Percentiles rank a stretch among this genome's conserved stretches.
Conservation (phyloP, 2,888 invertebrate species). For the Meiosimyza decipiens region DNA sequence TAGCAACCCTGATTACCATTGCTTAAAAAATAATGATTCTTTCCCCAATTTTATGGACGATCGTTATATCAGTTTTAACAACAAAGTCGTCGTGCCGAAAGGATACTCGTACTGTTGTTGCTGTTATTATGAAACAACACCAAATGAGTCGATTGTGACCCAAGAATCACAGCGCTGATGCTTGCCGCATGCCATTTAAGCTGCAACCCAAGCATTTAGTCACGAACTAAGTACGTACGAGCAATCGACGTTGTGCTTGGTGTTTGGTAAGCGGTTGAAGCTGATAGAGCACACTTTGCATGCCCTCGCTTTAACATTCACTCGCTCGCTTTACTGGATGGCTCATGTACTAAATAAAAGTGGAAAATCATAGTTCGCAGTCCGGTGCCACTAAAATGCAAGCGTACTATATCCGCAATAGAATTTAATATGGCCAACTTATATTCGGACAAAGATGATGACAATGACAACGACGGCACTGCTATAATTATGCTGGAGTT, state of each 20-base stretch:
- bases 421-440: background rate
- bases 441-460: conserved; percentile 4
- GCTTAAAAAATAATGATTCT: too few species aligned
- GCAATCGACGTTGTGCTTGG: conserved; percentile 2
- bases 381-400: background rate
- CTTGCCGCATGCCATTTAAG: conserved; percentile 16
- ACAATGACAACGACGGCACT: conserved; percentile 1
- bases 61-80: conserved; percentile 15
- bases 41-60: background rate
- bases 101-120: background rate
- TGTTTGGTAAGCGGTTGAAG: conserved; percentile 13
- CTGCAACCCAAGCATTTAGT: conserved; percentile 22
- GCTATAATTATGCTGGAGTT: conserved; percentile 5
- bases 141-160: conserved; percentile 39
- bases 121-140: background rate
- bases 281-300: conserved; percentile 31
- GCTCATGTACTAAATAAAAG: background rate
- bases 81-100: conserved; percentile 1
- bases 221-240: conserved; percentile 12
- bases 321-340: background rate
- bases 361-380: background rate
- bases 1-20: too few species aligned
- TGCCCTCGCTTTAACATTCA: background rate
- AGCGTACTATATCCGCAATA: background rate
- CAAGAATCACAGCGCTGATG: conserved; percentile 38